Evolutionary conservation across 2,888 invertebrate species (phyloP).

Genomic region (Stratiomys singularior): DNA sequence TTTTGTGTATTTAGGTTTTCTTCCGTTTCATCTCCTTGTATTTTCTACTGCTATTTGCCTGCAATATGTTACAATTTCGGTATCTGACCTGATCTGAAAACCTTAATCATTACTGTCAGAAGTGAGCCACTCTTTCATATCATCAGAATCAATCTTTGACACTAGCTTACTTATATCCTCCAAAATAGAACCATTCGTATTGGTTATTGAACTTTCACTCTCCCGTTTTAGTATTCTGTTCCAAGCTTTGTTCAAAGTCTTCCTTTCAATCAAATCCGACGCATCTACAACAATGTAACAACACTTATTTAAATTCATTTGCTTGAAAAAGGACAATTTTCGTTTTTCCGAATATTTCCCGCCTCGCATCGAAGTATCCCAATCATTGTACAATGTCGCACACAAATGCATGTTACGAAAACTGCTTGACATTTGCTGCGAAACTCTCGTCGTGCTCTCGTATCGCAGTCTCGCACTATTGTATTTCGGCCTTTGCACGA

Average conservation of each 20-base stretch:
- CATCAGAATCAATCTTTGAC: constrained; percentile 49
- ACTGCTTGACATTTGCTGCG: too few relatives aligned
- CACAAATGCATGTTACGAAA: too few relatives aligned
- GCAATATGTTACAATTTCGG: constrained; percentile 28
- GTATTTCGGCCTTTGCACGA: too few relatives aligned
- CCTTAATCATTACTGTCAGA: constrained; percentile 51
- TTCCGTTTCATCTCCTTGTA: neutral
- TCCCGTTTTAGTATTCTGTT: constrained; percentile 49
- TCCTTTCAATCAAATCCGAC: constrained; percentile 52
- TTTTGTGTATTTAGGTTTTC: constrained; percentile 22
- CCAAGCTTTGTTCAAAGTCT: constrained; percentile 53
- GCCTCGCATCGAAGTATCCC: too few relatives aligned
- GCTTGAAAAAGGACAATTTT: constrained; percentile 42
- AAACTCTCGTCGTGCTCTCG: too few relatives aligned
- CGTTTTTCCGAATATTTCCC: too few relatives aligned
- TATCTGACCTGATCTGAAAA: constrained; percentile 30
- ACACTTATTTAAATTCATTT: constrained; percentile 52
- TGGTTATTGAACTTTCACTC: constrained; percentile 25
- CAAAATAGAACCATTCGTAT: neutral
- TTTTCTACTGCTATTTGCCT: neutral
- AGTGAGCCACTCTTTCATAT: constrained; percentile 52
- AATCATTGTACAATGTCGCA: too few relatives aligned
- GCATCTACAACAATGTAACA: constrained; percentile 52
- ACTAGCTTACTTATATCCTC: neutral
- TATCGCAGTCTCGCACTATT: too few relatives aligned